Percentiles rank a stretch among this genome's conserved stretches.
Conservation (phyloP, 2,888 invertebrate species). For the Hirtodrosophila trivittata region DNA sequence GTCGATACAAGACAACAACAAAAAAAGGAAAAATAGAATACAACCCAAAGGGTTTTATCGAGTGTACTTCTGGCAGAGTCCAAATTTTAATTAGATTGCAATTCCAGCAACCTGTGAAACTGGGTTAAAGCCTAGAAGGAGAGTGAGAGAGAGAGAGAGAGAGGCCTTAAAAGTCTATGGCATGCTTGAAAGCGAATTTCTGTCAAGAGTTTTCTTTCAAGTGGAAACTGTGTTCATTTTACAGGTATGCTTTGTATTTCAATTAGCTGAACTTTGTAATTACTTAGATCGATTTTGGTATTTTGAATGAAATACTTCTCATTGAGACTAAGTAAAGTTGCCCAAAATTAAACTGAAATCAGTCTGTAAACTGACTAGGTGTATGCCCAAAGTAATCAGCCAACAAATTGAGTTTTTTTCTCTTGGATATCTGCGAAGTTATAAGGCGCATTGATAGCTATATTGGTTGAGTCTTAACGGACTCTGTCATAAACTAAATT, state of each 20-base stretch:
- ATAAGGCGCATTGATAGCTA: conserved; percentile 31
- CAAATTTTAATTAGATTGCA: conserved; percentile 71
- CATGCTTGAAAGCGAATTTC: conserved; percentile 12
- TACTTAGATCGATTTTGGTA: conserved; percentile 14
- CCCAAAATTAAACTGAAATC: too few relatives aligned
- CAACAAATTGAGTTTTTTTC: conserved; percentile 45
- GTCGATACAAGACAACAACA: conserved; percentile 26
- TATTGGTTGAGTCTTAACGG: conserved; percentile 21
- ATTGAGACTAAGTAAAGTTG: too few relatives aligned
- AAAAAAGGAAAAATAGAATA: conserved; percentile 13
- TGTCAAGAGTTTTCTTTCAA: conserved; percentile 26
- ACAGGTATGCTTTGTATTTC: conserved; percentile 28
- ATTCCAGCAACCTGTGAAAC: conserved; percentile 25
- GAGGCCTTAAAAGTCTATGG: neutral
- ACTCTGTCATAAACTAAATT: conserved; percentile 71
- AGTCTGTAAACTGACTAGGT: too few relatives aligned
- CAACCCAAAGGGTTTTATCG: conserved; percentile 32
- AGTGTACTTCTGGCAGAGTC: conserved; percentile 34
- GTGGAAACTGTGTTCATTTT: conserved; percentile 34
- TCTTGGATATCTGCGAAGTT: conserved; percentile 3
- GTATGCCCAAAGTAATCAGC: too few relatives aligned
- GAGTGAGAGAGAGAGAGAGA: neutral
- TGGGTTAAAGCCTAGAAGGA: conserved; percentile 25
- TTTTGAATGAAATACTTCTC: neutral
- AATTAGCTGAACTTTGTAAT: conserved; percentile 29